phyloP scores from a whole-genome alignment of 2,113 vertebrate genomes.

The Phycodurus eques region DNA sequence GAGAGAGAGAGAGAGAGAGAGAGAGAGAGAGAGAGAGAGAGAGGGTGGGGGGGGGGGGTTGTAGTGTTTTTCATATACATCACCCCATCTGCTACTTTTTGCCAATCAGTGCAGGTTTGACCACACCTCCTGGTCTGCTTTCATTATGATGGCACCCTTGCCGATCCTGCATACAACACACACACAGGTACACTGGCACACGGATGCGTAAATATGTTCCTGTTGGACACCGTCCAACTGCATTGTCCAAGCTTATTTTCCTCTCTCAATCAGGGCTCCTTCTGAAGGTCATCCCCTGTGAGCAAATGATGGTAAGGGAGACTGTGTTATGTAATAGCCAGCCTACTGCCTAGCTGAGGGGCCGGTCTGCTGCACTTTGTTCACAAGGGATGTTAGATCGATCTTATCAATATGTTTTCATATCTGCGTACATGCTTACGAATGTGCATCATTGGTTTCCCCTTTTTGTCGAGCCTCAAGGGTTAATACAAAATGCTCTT shows the following conservation, averaged over 20 bases:
- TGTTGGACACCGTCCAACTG: not conserved
- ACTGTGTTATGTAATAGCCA: constrained; percentile 54
- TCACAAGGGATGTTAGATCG: constrained; percentile 11
- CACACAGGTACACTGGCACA: not conserved
- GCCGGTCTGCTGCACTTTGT: constrained; percentile 22
- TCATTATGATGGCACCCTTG: not conserved
- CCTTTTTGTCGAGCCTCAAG: not conserved
- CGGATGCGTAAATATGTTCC: not conserved
- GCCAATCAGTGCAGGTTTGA: constrained; percentile 20
- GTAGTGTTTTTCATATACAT: constrained; percentile 25
- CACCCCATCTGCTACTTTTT: constrained; percentile 33
- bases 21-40: not conserved
- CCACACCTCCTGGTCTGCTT: constrained; percentile 18
- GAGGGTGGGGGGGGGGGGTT: constrained; percentile 1
- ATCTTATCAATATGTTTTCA: constrained; percentile 7
- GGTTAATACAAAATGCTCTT: constrained; percentile 9
- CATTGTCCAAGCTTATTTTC: constrained; percentile 3
- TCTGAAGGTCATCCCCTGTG: constrained; percentile 73
- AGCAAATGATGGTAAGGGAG: constrained; percentile 53
- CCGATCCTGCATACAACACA: constrained; percentile 1
- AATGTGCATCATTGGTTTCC: not conserved
- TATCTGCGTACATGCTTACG: constrained; percentile 16
- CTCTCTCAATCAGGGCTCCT: constrained; percentile 21
- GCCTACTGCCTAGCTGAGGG: constrained; percentile 28
- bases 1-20: not conserved